Conservation (phyloP, 2,797 vertebrate genomes). For the Megalops cyprinoides region DNA sequence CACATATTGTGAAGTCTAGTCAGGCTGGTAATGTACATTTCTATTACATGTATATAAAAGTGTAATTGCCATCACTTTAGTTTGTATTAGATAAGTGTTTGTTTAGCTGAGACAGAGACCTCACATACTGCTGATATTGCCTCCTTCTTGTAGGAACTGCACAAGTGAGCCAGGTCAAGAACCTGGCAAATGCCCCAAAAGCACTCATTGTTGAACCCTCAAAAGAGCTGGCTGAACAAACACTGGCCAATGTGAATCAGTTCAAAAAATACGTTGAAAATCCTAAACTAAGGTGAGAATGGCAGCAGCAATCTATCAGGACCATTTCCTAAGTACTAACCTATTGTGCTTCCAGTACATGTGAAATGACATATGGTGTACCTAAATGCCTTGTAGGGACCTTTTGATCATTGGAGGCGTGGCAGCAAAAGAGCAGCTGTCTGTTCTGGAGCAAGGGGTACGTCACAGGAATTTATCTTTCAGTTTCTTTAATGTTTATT, state of each 20-base stretch:
- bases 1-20: slow-evolving; percentile 81
- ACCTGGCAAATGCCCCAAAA: slow-evolving; percentile 84
- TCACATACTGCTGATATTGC: not conserved
- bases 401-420: slow-evolving; percentile 95
- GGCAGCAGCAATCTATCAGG: not conserved
- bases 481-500: not conserved
- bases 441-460: slow-evolving; percentile 90
- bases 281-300: slow-evolving; percentile 87
- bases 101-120: no score
- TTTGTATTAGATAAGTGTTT: not conserved
- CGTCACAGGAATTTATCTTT: slow-evolving; percentile 41
- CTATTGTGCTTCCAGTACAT: not conserved
- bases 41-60: not conserved
- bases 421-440: slow-evolving; percentile 92
- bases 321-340: not conserved
- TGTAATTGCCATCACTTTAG: not conserved
- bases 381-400: slow-evolving; percentile 72
- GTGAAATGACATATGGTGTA: no score
- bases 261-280: slow-evolving; percentile 92
- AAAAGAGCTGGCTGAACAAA: slow-evolving; percentile 95
- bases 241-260: slow-evolving; percentile 90
- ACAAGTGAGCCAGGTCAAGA: slow-evolving; percentile 84
- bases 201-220: slow-evolving; percentile 94
- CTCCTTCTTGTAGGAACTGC: slow-evolving; percentile 77
- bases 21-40: slow-evolving; percentile 77